Conservation (phyloP, 2,888 invertebrate genomes). For the Xylophagus ater region DNA sequence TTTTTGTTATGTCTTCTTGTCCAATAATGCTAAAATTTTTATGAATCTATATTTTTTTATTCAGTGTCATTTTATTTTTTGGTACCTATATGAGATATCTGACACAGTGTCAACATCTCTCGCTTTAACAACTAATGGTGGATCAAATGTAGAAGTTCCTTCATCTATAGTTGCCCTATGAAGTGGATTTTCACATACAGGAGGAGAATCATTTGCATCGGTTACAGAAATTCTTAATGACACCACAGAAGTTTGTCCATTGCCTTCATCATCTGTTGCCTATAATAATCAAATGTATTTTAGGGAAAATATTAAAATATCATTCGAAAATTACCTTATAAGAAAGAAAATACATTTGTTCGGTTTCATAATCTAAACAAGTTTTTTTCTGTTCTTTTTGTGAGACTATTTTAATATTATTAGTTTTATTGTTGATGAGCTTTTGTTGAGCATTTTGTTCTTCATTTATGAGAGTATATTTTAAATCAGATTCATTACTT, state of each 20-base stretch:
- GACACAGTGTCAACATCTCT: slow-evolving; percentile 72
- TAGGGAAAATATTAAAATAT: not conserved
- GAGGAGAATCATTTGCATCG: slow-evolving; percentile 85
- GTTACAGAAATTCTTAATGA: slow-evolving; percentile 66
- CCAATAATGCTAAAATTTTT: slow-evolving; percentile 29
- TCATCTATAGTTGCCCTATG: slow-evolving; percentile 80
- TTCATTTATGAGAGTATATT: slow-evolving; percentile 29
- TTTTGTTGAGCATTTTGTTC: too few species aligned
- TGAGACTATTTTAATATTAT: too few species aligned
- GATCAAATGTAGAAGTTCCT: slow-evolving; percentile 73
- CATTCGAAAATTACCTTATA: slow-evolving; percentile 56
- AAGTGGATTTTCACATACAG: slow-evolving; percentile 62
- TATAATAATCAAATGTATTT: slow-evolving; percentile 29
- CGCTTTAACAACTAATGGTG: slow-evolving; percentile 61
- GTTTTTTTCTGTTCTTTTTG: too few species aligned
- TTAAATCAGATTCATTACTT: slow-evolving; percentile 29
- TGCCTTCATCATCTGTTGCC: slow-evolving; percentile 77
- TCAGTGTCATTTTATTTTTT: not conserved
- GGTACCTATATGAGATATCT: slow-evolving; percentile 53
- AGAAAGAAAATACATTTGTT: slow-evolving; percentile 69
- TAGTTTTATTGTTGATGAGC: too few species aligned
- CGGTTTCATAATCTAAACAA: slow-evolving; percentile 76
- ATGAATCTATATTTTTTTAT: not conserved
- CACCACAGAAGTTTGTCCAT: slow-evolving; percentile 65
- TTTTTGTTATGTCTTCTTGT: slow-evolving; percentile 29